Evolutionary conservation across 2,113 vertebrate species (phyloP).

Genomic region (Neodontobutis hainanensis): DNA sequence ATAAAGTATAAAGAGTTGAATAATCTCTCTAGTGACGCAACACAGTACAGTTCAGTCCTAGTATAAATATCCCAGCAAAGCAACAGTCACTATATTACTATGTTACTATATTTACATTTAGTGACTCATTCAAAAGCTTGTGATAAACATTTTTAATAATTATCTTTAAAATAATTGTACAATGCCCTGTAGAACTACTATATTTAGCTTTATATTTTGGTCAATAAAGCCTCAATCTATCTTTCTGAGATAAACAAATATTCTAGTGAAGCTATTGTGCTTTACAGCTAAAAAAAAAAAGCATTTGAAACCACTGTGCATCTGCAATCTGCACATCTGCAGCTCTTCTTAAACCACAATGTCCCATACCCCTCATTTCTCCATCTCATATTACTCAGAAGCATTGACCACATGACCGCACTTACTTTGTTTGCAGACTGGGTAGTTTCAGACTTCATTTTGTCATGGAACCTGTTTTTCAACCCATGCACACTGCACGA

Average conservation of each 20-base stretch:
- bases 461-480: conserved; percentile 35
- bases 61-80: too few species aligned
- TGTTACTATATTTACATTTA: too few species aligned
- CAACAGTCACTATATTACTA: too few species aligned
- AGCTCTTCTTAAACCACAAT: background rate
- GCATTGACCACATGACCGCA: conserved; percentile 26
- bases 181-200: background rate
- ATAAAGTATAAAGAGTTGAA: too few species aligned
- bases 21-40: too few species aligned
- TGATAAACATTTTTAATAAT: too few species aligned
- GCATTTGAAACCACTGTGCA: conserved; percentile 20
- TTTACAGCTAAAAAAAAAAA: background rate
- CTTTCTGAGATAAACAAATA: background rate
- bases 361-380: background rate
- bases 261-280: background rate
- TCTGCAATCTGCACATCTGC: conserved; percentile 40
- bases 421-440: conserved; percentile 12
- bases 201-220: background rate
- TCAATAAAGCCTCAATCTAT: background rate
- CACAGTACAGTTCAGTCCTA: too few species aligned
- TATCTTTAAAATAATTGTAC: too few species aligned
- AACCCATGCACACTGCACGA: background rate
- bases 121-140: too few species aligned
- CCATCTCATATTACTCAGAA: conserved; percentile 22
- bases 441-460: conserved; percentile 5